Evolutionary conservation across 2,888 invertebrate species (phyloP).

Genomic region (Melikaiella ostensackeni): DNA sequence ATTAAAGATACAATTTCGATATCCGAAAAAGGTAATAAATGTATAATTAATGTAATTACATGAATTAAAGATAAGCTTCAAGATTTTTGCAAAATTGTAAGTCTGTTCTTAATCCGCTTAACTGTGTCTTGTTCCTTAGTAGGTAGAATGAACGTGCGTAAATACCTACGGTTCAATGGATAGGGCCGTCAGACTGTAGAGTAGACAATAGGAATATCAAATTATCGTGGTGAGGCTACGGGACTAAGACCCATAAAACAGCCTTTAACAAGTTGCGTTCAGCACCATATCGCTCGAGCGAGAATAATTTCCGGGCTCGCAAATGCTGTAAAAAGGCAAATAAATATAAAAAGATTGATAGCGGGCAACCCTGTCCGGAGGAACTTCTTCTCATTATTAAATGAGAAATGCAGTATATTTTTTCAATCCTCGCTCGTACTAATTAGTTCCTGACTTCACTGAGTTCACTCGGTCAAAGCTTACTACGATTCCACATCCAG

Average conservation of each 20-base stretch:
- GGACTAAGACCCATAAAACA: conserved; percentile 53
- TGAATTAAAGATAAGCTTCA: background rate
- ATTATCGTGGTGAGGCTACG: conserved; percentile 23
- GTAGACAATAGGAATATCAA: conserved; percentile 28
- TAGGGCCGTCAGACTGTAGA: background rate
- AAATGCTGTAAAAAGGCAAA: conserved; percentile 60
- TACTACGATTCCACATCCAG: background rate
- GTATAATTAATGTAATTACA: conserved; percentile 17
- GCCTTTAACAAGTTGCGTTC: conserved; percentile 60
- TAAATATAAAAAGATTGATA: conserved; percentile 41
- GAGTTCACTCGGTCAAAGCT: background rate
- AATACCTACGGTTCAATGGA: conserved; percentile 9
- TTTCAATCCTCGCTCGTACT: conserved; percentile 64
- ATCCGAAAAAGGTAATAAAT: background rate
- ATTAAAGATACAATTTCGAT: conserved; percentile 2
- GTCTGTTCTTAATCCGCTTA: background rate
- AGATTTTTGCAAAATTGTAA: background rate
- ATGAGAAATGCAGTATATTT: conserved; percentile 56
- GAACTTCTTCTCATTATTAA: conserved; percentile 62
- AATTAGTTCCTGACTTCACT: conserved; percentile 61
- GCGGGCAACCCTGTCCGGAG: conserved; percentile 55
- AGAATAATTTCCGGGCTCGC: conserved; percentile 61
- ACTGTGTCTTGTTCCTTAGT: background rate
- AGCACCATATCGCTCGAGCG: conserved; percentile 56
- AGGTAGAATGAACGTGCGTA: conserved; percentile 1